Percentiles rank a stretch among this genome's conserved stretches.
Evolutionary conservation across 1,140 invertebrate species (phyloP).

Genomic region (Drosophila kanapiae): DNA sequence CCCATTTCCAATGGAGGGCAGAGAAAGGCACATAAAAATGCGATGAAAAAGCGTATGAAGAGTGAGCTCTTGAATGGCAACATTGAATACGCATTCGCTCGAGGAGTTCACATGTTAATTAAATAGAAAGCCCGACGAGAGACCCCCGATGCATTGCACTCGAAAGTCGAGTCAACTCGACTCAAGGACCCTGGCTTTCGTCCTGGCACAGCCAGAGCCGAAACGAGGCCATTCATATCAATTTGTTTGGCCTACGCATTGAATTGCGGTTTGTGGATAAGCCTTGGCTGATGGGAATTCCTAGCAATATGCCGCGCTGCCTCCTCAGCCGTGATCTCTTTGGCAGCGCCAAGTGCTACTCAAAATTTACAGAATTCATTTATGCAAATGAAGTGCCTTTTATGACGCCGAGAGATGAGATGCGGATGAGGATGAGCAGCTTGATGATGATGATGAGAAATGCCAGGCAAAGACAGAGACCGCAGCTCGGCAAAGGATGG

Average conservation of each 20-base stretch:
- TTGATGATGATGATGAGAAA: slow-evolving; percentile 17
- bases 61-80: slow-evolving; percentile 58
- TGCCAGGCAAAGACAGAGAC: slow-evolving; percentile 21
- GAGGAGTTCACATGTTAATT: slow-evolving; percentile 73
- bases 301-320: slow-evolving; percentile 20
- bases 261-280: slow-evolving; percentile 78
- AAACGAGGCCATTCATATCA: slow-evolving; percentile 67
- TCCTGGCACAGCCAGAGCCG: slow-evolving; percentile 35
- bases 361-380: slow-evolving; percentile 83
- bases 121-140: slow-evolving; percentile 71
- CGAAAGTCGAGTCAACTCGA: slow-evolving; percentile 53
- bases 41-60: slow-evolving; percentile 23
- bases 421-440: slow-evolving; percentile 34
- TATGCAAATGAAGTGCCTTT: slow-evolving; percentile 81
- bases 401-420: slow-evolving; percentile 59
- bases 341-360: slow-evolving; percentile 67
- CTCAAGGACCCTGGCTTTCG: slow-evolving; percentile 40
- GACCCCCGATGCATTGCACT: slow-evolving; percentile 63
- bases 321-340: slow-evolving; percentile 34
- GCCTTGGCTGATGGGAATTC: slow-evolving; percentile 38
- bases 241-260: slow-evolving; percentile 76
- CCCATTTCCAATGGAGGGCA: slow-evolving; percentile 2
- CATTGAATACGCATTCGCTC: slow-evolving; percentile 67
- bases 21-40: slow-evolving; percentile 44
- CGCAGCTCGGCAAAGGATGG: slow-evolving; percentile 19